Base-by-base conservation (phyloP, 2,113 vertebrate species). In the Rhadina sibilatrix region DNA sequence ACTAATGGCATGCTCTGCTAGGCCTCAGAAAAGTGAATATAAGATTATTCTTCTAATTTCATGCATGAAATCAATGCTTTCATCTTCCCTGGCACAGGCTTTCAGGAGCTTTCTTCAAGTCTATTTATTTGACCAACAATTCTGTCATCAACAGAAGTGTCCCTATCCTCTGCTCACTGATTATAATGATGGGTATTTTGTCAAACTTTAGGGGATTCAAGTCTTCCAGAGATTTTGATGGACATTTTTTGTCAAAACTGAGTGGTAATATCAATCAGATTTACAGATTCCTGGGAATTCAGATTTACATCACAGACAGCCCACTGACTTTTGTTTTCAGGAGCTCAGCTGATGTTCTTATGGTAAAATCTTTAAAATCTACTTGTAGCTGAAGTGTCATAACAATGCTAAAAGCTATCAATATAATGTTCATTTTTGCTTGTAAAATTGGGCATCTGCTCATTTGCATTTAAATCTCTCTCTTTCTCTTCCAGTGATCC, bases 401-500 rank as follows among this genome's bases (percentile, higher is more conserved):
- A 94, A 42, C 42, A 92, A 42, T 11, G 33, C 35, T 74, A 65
- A 82, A 87, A 86, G n/a, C 24, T 22, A 37, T 31, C 47, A 38
- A 18, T 30, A 10, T 2, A 25, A 81, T 65, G 81, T 83, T 56
- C 2, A 2, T 10, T 63, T 38, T 10, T 70, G 24, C 59, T 38
- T 38, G 21, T 15, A 74, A 76, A 84, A 76, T 44, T 19, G 10
- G 35, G 12, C 37, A 69, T 24, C 40, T 59, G 31, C 80, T 90
- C 35, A 81, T 14, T 57, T 52, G 40, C 31, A 38, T 86, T 87
- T 49, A 24, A 79, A 84, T 59, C 24, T 80, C 85, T 76, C 31
- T 78, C 12, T 94, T 8, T 61, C 27, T 95, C 7, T 89, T 95
- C 63, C 97, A 99, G 99, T 99, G 96, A 98, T 99, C 94, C 98